Evolutionary conservation across 2,113 vertebrate genomes (phyloP), one percentile per base, ranked within the genome.

Genomic region (Tupaia chinensis): DNA sequence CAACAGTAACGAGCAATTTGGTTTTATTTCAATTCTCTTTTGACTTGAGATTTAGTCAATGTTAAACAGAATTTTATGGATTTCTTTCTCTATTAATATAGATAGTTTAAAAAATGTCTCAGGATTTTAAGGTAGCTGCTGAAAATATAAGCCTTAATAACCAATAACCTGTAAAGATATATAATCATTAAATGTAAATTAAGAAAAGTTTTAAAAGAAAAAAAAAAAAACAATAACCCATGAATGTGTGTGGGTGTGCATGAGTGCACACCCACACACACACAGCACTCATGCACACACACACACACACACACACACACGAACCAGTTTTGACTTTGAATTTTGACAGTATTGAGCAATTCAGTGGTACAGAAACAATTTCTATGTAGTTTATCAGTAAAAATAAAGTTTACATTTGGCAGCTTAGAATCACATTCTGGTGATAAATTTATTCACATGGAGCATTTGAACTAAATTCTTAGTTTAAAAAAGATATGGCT

Each of bases 391-490:
- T 61, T 34, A 69, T 70, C 12, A 69, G 14, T 53, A 58, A 56
- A 94, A 92, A 72, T 34, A 34, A 81, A 34, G 5, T 25, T 86
- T 91, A 65, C 23, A 79, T 61, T 92, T 87, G 63, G 11, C 29
- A 89, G 34, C 68, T 84, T 68, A 82, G n/a, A 88, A 91, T 77
- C 44, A 92, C 68, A 89, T 96, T 54, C 44, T 69, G 72, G 61
- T 93, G 72, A 81, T 70, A 34, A 32, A 86, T 74, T 73, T 76
- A 87, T 68, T 68, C 89, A 34, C 87, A 44, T n/a, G 74, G 44
- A 95, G 5, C 32, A 74, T 77, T 93, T 93, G 17, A 81, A 89
- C 19, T 77, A 93, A 83, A 87, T 76, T 94, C 14, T 74, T 90
- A 66, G 58, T 54, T 91, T 87, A 70, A 76, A 92, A 63, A 76